Base-by-base conservation (phyloP, 1,140 invertebrate genomes). In the Eciton burchellii region DNA sequence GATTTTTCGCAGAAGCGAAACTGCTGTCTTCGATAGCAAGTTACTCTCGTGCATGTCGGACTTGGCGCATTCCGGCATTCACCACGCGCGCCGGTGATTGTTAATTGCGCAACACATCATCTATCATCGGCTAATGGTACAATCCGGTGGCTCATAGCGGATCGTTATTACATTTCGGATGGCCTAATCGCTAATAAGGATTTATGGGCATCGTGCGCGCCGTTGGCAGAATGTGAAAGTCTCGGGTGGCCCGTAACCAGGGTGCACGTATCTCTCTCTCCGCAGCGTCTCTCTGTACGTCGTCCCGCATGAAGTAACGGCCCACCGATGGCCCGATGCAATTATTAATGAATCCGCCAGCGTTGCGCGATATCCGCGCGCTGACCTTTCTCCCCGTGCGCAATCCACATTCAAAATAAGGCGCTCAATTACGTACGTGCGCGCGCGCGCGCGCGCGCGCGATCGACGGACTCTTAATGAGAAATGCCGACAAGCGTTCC, bases 141-240 rank as follows among this genome's bases (percentile, higher is more conserved):
- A 87, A 79, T 86, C 86, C 84, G 82, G 85, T 83, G 66, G 84
- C 81, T 43, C 73, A 12, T 54, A 45, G 81, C 60, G 84, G 66
- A 71, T 84, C 71, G 82, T 87, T 87, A 88, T 88, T 88, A 88
- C 86, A 88, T 87, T 88, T 88, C 77, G 86, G 87, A 88, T 88
- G 86, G 82, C 68, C 86, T 88, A 88, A 88, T 88, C 87, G 77
- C 83, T 88, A 88, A 88, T 88, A 88, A 85, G 87, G 82, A 88
- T 88, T 87, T 88, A 87, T 85, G 86, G 62, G 26, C 16, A 49
- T 88, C 83, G 86, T 88, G 85, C 83, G 45, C 77, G 73, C 74
- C 54, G 70, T 45, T 70, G 83, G 74, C 81, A 85, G 86, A 88
- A 85, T 88, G 87, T 88, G 87, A 88, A 88, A 88, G 87, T 88